These are phyloP conservation scores for Caloenas nicobarica DNA, from an alignment of 2,113 vertebrate genomes.

Conservation along the genomic window DNA sequence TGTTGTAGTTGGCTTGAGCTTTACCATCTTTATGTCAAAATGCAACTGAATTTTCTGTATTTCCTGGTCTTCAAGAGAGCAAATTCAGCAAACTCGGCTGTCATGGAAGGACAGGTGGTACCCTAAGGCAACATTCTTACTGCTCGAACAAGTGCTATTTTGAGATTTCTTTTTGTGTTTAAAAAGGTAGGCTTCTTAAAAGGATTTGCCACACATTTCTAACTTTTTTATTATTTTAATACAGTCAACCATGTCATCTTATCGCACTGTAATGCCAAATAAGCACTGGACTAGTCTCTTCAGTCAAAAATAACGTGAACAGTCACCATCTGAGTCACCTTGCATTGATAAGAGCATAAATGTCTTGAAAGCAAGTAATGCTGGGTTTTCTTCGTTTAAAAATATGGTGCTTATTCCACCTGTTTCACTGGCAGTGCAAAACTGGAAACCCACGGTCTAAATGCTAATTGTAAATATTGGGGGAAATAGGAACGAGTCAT, in stretches of 20 bases:
- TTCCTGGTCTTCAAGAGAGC: not conserved
- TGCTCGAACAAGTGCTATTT: not conserved
- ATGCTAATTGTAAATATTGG: not conserved
- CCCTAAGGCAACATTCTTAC: not conserved
- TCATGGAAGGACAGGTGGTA: not conserved
- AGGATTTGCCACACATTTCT: not conserved
- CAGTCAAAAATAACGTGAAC: not conserved
- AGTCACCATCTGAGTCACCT: not conserved
- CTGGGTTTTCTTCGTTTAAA: not conserved
- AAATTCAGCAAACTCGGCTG: not conserved
- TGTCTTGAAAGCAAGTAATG: not conserved
- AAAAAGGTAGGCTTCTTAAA: not conserved
- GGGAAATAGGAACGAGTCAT: not conserved
- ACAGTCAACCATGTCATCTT: rapidly evolving
- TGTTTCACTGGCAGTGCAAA: not conserved
- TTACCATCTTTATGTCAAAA: not conserved
- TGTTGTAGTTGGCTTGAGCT: not conserved
- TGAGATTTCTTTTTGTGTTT: not conserved
- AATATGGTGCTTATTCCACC: not conserved
- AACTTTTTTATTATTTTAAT: not conserved
- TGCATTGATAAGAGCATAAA: not conserved
- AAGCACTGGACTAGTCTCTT: not conserved
- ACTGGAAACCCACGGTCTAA: not conserved
- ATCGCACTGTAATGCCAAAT: not conserved
- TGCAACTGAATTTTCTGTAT: not conserved